phyloP scores from a whole-genome alignment of 2,113 vertebrate genomes.

The Steatornis caripensis region DNA sequence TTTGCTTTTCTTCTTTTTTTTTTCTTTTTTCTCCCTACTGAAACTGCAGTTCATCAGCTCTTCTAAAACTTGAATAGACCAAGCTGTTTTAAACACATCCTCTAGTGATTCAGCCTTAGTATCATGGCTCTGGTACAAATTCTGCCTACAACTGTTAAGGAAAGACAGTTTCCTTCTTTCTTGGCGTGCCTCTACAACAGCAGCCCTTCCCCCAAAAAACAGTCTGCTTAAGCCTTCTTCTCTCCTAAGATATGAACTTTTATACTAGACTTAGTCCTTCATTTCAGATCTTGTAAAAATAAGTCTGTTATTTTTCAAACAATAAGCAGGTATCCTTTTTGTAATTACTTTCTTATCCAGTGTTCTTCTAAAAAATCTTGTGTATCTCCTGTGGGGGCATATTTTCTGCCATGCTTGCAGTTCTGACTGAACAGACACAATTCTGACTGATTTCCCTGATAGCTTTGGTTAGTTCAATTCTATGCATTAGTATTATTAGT shows the following conservation, averaged over 20 bases:
- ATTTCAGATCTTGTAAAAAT: background rate
- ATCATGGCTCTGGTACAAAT: constrained; percentile 66
- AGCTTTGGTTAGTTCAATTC: background rate
- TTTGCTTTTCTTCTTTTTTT: background rate
- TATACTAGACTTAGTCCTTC: background rate
- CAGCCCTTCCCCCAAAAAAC: constrained; percentile 47
- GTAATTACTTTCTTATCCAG: background rate
- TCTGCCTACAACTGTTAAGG: constrained; percentile 67
- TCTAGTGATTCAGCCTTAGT: constrained; percentile 65
- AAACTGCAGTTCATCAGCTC: constrained; percentile 56
- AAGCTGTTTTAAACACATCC: constrained; percentile 71
- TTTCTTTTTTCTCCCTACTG: background rate
- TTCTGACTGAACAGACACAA: background rate
- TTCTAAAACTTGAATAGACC: constrained; percentile 68
- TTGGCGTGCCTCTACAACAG: constrained; percentile 53
- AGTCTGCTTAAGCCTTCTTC: constrained; percentile 40
- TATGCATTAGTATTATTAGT: background rate
- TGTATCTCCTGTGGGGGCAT: background rate
- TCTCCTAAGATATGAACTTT: constrained; percentile 19
- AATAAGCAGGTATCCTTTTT: background rate
- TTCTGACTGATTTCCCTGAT: background rate
- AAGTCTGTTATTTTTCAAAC: background rate
- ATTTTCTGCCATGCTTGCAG: background rate
- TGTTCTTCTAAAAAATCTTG: background rate
- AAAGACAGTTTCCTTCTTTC: constrained; percentile 67